phyloP scores from a whole-genome alignment of 1,140 invertebrate genomes.

The Achatina immaculata region DNA sequence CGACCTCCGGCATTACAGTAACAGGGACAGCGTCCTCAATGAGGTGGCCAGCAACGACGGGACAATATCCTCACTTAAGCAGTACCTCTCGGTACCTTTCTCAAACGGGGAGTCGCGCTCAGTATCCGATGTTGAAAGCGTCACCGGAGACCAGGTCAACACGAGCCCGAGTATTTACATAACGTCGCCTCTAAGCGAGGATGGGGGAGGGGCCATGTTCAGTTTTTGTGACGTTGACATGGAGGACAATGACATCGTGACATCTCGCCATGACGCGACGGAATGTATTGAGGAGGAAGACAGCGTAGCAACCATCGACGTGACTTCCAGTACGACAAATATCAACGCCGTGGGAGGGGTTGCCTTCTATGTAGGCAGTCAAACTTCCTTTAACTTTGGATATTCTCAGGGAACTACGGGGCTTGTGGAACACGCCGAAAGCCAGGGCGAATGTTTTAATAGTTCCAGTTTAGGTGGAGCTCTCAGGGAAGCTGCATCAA shows the following conservation, averaged over 20 bases:
- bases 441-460: background rate
- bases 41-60: conserved; percentile 44
- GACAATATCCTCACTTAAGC: conserved; percentile 39
- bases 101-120: background rate
- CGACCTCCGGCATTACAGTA: conserved; percentile 45
- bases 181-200: conserved; percentile 30
- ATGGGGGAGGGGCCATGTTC: background rate
- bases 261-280: background rate
- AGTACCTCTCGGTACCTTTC: conserved; percentile 41
- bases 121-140: conserved; percentile 26
- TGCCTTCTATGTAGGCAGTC: conserved; percentile 30
- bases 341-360: background rate
- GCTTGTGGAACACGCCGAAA: background rate
- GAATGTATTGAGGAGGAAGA: conserved; percentile 5
- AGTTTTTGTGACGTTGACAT: conserved; percentile 8
- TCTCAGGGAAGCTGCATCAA: background rate
- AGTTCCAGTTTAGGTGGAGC: background rate
- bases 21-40: conserved; percentile 46
- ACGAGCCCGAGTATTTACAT: conserved; percentile 30
- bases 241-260: background rate
- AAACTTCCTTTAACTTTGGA: conserved; percentile 2
- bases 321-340: background rate
- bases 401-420: background rate
- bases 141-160: background rate
- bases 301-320: conserved; percentile 13